These are phyloP conservation scores for Trochalopteron elliotii DNA, from an alignment of 2,113 vertebrate species.

Conservation along the genomic window DNA sequence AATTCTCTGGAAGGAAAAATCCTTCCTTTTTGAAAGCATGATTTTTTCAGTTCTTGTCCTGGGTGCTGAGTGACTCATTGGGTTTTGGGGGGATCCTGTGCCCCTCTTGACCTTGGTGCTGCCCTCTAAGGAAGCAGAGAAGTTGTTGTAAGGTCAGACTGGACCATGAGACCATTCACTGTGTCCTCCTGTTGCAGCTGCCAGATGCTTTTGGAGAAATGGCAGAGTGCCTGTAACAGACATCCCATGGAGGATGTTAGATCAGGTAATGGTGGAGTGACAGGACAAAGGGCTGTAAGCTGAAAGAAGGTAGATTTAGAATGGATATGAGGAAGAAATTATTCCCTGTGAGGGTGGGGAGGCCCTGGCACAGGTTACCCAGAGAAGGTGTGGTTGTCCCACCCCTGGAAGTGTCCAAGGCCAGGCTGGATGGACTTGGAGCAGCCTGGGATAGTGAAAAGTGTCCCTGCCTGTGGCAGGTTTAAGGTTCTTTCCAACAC, in stretches of 20 bases:
- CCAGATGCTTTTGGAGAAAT: not conserved
- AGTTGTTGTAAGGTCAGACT: not conserved
- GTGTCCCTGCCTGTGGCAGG: not conserved
- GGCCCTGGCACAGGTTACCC: not conserved
- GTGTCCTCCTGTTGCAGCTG: not conserved
- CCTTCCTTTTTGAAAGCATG: not conserved
- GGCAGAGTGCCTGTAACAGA: not conserved
- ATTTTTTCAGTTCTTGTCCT: not conserved
- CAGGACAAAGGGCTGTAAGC: not conserved
- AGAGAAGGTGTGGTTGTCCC: not conserved
- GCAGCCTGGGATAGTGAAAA: rapidly evolving
- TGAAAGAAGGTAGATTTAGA: not conserved
- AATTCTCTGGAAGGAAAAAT: not conserved
- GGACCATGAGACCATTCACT: not conserved
- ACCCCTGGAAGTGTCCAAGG: not conserved
- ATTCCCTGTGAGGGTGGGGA: not conserved
- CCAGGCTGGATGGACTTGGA: rapidly evolving
- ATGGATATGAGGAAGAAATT: not conserved
- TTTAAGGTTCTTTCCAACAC: not conserved
- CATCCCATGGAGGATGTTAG: not conserved
- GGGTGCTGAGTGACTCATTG: not conserved
- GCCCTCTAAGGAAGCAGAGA: not conserved
- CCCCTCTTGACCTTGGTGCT: not conserved
- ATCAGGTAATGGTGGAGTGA: not conserved
- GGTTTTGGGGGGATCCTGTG: not conserved